A percentile compares a stretch with the other conserved stretches of the same genome.
phyloP scores from a whole-genome alignment of 2,888 invertebrate species.

The Nymphalis c-album region DNA sequence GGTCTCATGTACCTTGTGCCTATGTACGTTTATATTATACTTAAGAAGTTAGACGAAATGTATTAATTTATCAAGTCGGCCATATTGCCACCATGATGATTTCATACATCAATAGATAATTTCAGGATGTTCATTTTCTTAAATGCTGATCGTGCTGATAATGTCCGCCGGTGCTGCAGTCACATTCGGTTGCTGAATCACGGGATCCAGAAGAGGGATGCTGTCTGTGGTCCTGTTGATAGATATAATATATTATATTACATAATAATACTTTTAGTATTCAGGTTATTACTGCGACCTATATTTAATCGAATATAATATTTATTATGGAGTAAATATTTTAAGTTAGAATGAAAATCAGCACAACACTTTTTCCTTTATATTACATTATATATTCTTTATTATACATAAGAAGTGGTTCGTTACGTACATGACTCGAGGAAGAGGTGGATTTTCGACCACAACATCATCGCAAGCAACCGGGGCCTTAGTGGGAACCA shows the following conservation, averaged over 20 bases:
- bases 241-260: too few relatives aligned
- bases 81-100: slow-evolving; percentile 3
- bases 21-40: neutral
- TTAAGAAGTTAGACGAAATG: neutral
- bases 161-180: slow-evolving; percentile 73
- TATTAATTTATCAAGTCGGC: neutral
- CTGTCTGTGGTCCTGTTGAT: slow-evolving; percentile 70
- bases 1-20: neutral
- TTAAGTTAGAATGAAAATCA: too few relatives aligned
- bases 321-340: too few relatives aligned
- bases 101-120: slow-evolving; percentile 7
- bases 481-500: slow-evolving; percentile 57
- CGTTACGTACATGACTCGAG: slow-evolving; percentile 57
- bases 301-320: too few relatives aligned
- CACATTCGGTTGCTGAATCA: slow-evolving; percentile 66
- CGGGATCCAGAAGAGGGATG: slow-evolving; percentile 72
- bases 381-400: too few relatives aligned
- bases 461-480: slow-evolving; percentile 66
- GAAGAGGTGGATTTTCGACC: slow-evolving; percentile 55
- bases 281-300: too few relatives aligned
- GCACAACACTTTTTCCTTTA: too few relatives aligned
- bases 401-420: neutral
- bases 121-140: slow-evolving; percentile 40
- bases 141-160: slow-evolving; percentile 78
- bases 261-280: neutral